Base-by-base conservation (phyloP, 2,888 invertebrate species). In the Leucophenga montana region DNA sequence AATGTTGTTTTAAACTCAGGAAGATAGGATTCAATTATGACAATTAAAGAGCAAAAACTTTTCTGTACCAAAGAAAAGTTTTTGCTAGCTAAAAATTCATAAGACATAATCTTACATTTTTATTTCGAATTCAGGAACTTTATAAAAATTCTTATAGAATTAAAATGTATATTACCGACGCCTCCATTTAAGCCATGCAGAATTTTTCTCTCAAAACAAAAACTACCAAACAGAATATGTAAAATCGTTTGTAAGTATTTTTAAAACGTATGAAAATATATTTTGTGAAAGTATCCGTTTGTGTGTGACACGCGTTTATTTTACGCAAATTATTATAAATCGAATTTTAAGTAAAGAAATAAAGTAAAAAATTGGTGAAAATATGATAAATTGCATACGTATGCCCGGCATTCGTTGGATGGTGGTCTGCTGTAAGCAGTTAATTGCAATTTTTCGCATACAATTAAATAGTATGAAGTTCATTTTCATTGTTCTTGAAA, bases 241-340 rank as follows among this genome's bases (percentile, higher is more conserved):
- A 27, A 27, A 27, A 27, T 4, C 4, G 27, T 27, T 20, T 20
- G 53, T 18, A 16, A 54, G 5, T 33, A 6, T n/a, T 22, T 22
- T 57, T 31, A 44, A 22, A 78, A 82, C 77, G 69, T 72, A 73
- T 72, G 71, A 74, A 73, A 66, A 72, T 76, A 31, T 11, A 8
- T 18, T 59, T 5, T 31, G 5, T 59, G 59, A 31, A 16, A 8
- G 33, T 14, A 57, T 57, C 27, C 57, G 4, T 31, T 13, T 27
- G 76, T 82, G 84, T 82, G 84, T 78, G 74, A 71, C 67, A 71
- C 68, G 82, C 80, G 77, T 82, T 84, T 80, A 80, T 80, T 84
- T 56, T 84, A 75, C 84, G 78, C 83, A 84, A 84, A 84, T 80
- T 80, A 75, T 84, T 80, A 80, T 80, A 84, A 80, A 80, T 80